These are phyloP conservation scores for Dendrophyllia cribrosa DNA, from an alignment of 64 coral and sea anemone genomes.

Conservation along the genomic window DNA sequence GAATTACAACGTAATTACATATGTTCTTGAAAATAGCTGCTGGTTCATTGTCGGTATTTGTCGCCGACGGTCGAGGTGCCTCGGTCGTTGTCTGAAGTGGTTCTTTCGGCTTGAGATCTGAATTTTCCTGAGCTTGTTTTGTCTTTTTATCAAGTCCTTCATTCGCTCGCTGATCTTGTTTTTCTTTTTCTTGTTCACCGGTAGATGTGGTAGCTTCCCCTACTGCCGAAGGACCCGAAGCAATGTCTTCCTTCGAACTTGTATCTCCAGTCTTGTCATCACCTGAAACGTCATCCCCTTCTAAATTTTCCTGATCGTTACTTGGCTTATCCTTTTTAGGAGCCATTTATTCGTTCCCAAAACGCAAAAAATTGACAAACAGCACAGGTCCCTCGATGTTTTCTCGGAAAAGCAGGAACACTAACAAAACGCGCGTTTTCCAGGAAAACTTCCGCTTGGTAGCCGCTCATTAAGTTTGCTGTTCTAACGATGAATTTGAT, in stretches of 20 bases:
- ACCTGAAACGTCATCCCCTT: too few relatives aligned
- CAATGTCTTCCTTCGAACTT: too few relatives aligned
- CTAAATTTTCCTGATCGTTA: too few relatives aligned
- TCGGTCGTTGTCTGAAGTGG: too few relatives aligned
- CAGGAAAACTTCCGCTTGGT: background rate
- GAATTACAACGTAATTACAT: background rate
- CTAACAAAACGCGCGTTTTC: background rate
- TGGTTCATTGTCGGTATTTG: background rate
- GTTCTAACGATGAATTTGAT: background rate
- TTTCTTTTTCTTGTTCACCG: too few relatives aligned
- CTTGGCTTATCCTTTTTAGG: background rate
- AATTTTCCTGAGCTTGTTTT: too few relatives aligned
- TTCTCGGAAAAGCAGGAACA: background rate
- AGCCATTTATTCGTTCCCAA: background rate
- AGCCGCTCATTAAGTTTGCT: background rate
- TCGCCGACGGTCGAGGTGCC: too few relatives aligned
- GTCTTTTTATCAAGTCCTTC: too few relatives aligned
- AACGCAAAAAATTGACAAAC: background rate
- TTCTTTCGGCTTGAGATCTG: too few relatives aligned
- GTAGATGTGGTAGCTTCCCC: too few relatives aligned
- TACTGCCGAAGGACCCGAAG: too few relatives aligned
- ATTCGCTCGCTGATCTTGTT: too few relatives aligned
- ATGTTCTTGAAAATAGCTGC: background rate
- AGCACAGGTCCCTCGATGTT: background rate
- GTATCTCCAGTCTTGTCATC: background rate